Percentiles rank a stretch among this genome's conserved stretches.
Evolutionary conservation across 2,797 vertebrate genomes (phyloP).

Genomic region (Rhyacichthys aspro): DNA sequence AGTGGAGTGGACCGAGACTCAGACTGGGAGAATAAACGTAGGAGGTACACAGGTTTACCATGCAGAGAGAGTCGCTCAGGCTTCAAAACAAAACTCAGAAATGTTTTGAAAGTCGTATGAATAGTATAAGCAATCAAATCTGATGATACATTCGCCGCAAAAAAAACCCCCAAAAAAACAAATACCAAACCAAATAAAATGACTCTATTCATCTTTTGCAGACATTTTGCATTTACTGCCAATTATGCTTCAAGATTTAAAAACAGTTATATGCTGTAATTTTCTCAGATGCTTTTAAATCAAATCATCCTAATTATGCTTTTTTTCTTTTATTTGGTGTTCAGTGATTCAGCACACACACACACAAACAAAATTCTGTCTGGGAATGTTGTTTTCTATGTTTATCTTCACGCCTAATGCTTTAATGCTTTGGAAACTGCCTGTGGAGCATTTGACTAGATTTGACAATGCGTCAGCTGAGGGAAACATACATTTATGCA

Average conservation of each 20-base stretch:
- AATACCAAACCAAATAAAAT: conserved; percentile 1
- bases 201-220: background rate
- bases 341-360: too few species aligned
- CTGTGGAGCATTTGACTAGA: too few species aligned
- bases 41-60: background rate
- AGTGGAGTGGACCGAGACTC: background rate
- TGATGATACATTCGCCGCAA: background rate
- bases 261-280: background rate
- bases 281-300: background rate
- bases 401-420: too few species aligned
- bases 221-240: background rate
- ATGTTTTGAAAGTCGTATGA: background rate
- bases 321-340: background rate
- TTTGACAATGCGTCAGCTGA: too few species aligned
- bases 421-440: too few species aligned
- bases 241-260: background rate
- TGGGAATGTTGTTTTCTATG: too few species aligned
- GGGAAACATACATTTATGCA: too few species aligned
- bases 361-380: too few species aligned
- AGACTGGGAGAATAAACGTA: background rate
- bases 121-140: background rate
- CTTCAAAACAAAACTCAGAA: background rate
- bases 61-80: background rate
- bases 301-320: background rate
- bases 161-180: too few species aligned